Conservation (phyloP, 2,888 invertebrate genomes). For the Torymus tubicola region DNA sequence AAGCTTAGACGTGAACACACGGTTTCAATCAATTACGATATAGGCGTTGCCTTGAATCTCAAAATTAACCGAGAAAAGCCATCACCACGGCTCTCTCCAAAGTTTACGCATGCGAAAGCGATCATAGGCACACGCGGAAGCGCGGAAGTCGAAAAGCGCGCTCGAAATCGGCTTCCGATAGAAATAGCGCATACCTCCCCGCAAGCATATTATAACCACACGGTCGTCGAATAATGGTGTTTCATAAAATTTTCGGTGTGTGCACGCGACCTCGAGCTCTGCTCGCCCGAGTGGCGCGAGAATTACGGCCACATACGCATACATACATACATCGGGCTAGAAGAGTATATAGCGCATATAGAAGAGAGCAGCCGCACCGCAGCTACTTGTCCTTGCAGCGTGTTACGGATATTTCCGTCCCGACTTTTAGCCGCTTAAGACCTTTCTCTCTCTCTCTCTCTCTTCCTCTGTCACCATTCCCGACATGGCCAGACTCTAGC, state of each 20-base stretch:
- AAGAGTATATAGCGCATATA: background rate
- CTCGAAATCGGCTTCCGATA: constrained; percentile 35
- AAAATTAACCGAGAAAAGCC: no score
- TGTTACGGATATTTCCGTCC: constrained; percentile 74
- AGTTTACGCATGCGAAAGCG: background rate
- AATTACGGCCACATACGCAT: constrained; percentile 2
- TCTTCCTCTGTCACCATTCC: constrained; percentile 1
- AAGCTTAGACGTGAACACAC: no score
- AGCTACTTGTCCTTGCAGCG: constrained; percentile 68
- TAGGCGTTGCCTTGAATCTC: no score
- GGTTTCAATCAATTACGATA: no score
- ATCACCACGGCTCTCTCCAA: no score
- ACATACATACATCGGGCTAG: background rate
- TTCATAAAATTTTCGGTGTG: constrained; percentile 44
- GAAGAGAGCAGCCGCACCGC: constrained; percentile 28
- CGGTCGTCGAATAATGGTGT: constrained; percentile 34
- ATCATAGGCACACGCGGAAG: constrained; percentile 12
- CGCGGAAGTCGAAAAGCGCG: background rate
- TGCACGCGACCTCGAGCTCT: constrained; percentile 1
- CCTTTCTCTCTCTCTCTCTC: constrained; percentile 62
- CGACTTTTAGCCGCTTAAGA: constrained; percentile 73
- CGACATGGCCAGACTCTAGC: constrained; percentile 19
- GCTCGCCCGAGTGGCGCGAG: constrained; percentile 12
- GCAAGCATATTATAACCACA: no score
- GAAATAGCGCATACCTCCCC: constrained; percentile 32